Evolutionary conservation across 1,140 invertebrate species (phyloP), one percentile per base, ranked within the genome.

Genomic region (Arion vulgaris): DNA sequence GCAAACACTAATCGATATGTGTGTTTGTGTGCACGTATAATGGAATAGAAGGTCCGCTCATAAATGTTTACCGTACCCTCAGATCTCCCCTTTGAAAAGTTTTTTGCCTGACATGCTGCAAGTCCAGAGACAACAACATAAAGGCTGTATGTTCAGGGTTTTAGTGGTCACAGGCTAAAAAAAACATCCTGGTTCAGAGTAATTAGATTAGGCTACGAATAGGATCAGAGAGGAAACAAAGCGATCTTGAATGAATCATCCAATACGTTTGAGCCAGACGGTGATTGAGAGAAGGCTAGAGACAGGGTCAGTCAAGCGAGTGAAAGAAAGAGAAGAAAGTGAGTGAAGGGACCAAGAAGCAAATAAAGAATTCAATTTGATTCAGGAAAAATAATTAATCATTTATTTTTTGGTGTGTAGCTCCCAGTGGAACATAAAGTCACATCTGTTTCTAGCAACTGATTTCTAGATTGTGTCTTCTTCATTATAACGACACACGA

Each of bases 1-100:
- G 62, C 62, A 23, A 66, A 66, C 32, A 5, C n/a, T 28, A 34
- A 66, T 66, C 62, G 32, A 66, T 66, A 66, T 66, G 28, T 66
- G 28, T 66, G 32, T 66, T 66, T 66, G 62, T 66, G 62, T 66
- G 32, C 17, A 11, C 62, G 11, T 1, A 66, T 32, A 66, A 66
- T 32, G 62, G 62, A 66, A 66, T 66, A 32, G 62, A 66, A 32
- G 17, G n/a, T 7, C 1, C 62, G 53, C n/a, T 28, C 62, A 66
- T 23, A 66, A 66, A 66, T 66, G 62, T 66, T 66, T 66, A 32
- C 62, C 62, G n/a, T 66, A 66, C 62, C 28, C 62, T 66, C 62
- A 32, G 62, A 34, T 66, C n/a, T 66, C 4, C 28, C 2, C 28
- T 66, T 32, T 66, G 28, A 32, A 32, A 5, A 2, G 11, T 28